phyloP scores from a whole-genome alignment of 2,113 vertebrate genomes.

The Manacus vitellinus region DNA sequence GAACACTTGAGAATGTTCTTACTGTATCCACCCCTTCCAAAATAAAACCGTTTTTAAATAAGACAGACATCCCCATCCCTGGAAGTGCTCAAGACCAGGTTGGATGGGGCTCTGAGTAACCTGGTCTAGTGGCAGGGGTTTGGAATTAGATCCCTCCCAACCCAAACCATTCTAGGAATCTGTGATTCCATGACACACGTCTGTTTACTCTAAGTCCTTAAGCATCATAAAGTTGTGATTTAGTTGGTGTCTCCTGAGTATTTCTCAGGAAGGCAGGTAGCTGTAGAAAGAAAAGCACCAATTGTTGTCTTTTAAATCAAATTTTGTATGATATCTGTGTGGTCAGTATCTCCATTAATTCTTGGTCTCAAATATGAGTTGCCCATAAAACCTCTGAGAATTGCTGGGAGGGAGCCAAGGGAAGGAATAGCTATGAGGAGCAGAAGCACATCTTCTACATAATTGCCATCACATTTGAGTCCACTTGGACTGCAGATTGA shows the following conservation, averaged over 20 bases:
- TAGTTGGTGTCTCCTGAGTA: background rate
- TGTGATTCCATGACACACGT: rapidly evolving
- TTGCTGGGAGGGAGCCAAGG: background rate
- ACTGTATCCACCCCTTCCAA: background rate
- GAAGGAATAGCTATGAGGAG: background rate
- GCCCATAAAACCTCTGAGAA: background rate
- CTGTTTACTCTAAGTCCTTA: background rate
- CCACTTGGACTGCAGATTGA: background rate
- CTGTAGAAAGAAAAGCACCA: background rate
- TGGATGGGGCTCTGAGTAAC: background rate
- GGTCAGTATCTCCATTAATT: background rate
- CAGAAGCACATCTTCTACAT: background rate
- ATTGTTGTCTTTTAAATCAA: background rate
- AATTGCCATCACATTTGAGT: background rate
- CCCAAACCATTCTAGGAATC: background rate
- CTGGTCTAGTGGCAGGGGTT: background rate
- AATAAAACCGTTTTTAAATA: background rate
- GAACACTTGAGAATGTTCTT: background rate
- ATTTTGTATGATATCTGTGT: background rate
- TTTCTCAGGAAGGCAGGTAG: background rate
- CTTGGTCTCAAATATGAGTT: background rate
- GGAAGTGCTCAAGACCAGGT: background rate
- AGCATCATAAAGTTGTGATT: background rate
- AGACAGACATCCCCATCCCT: background rate
- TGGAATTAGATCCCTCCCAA: background rate